Base-by-base conservation (phyloP, 2,113 vertebrate genomes). In the Hippocampus barbouri region DNA sequence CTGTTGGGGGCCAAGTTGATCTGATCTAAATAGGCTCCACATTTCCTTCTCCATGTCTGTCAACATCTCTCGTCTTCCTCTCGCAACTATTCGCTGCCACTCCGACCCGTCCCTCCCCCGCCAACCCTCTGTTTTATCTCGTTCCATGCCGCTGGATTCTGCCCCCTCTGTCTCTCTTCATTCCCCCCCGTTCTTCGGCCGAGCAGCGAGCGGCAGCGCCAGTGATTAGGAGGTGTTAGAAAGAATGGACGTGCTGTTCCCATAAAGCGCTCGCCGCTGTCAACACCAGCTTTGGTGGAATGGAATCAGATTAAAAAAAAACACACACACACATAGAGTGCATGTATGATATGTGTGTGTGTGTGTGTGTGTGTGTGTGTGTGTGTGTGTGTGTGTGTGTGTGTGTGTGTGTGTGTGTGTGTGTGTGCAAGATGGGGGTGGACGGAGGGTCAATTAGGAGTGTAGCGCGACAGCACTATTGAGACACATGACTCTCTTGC, bases 251-350 rank as follows among this genome's bases (percentile, higher is more conserved):
- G 91, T 93, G 93, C 95, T 95, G 94, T 92, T 94, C 90, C 89
- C 88, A 91, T 94, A 95, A 94, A 95, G 91, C 92, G 92, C 93
- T 94, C 94, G 93, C 91, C 94, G 95, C 94, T 97, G 96, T 97
- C 96, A 97, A 95, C 96, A 94, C 94, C 73, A 91, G 91, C 94
- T 95, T 95, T 94, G 93, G 95, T 92, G 94, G 91, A 94, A 93
- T 93, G 95, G 91, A 94, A 97, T 98, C 96, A 96, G 95, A 96
- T 96, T 94, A 93, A 92, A 83, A 95, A 95, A 71, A 64, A 59
- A 65, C 51, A 65, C 20, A 74, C 18, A 73, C 84, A 90, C 63
- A 66, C 8, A 67, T n/a, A 30, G 69, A 27, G 60, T 47, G 80
- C 27, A 43, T 15, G 53, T 73, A 71, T 77, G 25, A n/a, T n/a